Percentiles rank a stretch among this genome's conserved stretches.
Conservation (phyloP, 2,888 invertebrate genomes). For the Paralinhomoeus sp. region DNA sequence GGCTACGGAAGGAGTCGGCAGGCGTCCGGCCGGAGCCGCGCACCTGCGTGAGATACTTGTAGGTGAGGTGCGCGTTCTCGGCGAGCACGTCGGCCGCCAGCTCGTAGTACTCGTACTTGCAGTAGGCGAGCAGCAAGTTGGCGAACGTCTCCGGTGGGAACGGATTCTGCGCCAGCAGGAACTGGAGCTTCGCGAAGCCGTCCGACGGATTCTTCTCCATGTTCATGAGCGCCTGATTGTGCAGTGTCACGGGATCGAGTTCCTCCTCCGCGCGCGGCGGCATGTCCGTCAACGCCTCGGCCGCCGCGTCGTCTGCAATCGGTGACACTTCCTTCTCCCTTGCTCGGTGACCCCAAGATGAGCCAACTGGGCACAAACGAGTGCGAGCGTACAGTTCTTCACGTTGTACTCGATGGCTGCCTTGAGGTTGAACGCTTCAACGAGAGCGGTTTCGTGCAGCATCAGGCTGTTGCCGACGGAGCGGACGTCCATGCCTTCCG, state of each 20-base stretch:
- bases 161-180: constrained; percentile 74
- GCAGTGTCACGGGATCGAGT: constrained; percentile 83
- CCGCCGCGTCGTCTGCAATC: constrained; percentile 16
- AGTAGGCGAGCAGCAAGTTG: constrained; percentile 73
- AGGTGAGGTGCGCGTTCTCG: constrained; percentile 83
- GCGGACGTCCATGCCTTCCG: constrained; percentile 52
- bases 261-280: constrained; percentile 68
- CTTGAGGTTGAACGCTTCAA: constrained; percentile 93
- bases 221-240: constrained; percentile 78
- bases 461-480: constrained; percentile 85
- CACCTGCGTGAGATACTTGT: constrained; percentile 70
- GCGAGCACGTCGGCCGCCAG: constrained; percentile 90
- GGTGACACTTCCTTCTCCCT: too few species aligned
- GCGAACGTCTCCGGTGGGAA: constrained; percentile 95
- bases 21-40: constrained; percentile 13
- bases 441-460: constrained; percentile 77
- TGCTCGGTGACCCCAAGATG: too few species aligned
- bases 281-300: constrained; percentile 35
- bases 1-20: too few species aligned
- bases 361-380: too few species aligned
- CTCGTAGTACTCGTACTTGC: constrained; percentile 90
- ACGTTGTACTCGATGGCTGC: constrained; percentile 90
- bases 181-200: constrained; percentile 79
- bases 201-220: constrained; percentile 63
- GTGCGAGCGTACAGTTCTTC: constrained; percentile 44